phyloP scores from a whole-genome alignment of 2,797 vertebrate species.

The Thunnus albacares region DNA sequence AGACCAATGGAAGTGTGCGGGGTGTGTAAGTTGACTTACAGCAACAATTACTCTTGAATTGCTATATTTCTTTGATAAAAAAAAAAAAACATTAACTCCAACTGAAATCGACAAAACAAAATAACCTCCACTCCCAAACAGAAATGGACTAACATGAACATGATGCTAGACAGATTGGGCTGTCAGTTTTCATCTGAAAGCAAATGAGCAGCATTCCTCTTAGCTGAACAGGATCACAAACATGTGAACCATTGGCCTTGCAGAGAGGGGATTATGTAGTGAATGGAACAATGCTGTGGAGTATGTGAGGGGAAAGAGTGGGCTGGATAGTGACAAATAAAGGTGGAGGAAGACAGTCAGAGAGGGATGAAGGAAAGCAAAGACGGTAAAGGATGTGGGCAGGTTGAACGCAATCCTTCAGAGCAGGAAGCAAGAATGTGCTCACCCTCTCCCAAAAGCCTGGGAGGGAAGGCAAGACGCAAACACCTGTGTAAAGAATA shows the following conservation, averaged over 20 bases:
- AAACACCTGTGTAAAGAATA: constrained; percentile 70
- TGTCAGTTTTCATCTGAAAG: neutral
- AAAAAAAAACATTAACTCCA: too few species aligned
- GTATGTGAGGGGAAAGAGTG: constrained; percentile 65
- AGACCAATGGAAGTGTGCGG: too few species aligned
- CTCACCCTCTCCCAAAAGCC: constrained; percentile 63
- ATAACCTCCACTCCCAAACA: neutral
- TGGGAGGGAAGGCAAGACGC: constrained; percentile 62
- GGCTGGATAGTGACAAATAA: constrained; percentile 74
- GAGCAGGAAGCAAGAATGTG: constrained; percentile 66
- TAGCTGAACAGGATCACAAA: constrained; percentile 31
- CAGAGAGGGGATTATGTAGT: constrained; percentile 43
- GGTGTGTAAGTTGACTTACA: too few species aligned
- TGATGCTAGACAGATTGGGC: neutral
- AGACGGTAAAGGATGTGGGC: constrained; percentile 72
- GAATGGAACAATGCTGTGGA: constrained; percentile 44
- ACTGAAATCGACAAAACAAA: neutral
- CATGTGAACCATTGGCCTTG: constrained; percentile 42
- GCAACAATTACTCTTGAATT: neutral
- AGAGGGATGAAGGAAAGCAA: constrained; percentile 64
- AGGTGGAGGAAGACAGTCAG: constrained; percentile 71
- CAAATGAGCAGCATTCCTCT: constrained; percentile 30
- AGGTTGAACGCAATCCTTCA: constrained; percentile 60
- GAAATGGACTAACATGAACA: neutral
- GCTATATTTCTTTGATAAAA: neutral